Base-by-base conservation (phyloP, 2,113 vertebrate genomes). In the Apaloderma vittatum region DNA sequence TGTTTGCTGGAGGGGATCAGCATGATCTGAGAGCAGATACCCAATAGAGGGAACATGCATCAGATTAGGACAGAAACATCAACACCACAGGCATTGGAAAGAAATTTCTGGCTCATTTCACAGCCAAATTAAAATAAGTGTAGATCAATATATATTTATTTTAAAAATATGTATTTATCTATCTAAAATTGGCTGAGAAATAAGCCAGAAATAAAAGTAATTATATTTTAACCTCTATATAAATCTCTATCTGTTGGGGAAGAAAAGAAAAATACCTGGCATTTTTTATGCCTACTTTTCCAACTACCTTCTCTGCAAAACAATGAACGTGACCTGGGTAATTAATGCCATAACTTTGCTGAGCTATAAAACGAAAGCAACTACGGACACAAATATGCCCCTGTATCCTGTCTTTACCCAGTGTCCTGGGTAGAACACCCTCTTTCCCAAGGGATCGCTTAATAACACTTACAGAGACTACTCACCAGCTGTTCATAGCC, bases 401-500 rank as follows among this genome's bases (percentile, higher is more conserved):
- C 20, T 1, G 8, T 70, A 55, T 46, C 36, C 54, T 43, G 58
- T 48, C 18, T 61, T 49, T 59, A 37, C 74, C 74, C 23, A 29
- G 2, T 8, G 72, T 30, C 57, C 86, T 48, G 52, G 61, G n/a
- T 30, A 81, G 66, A 93, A 74, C 36, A 76, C 34, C 14, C n/a
- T 73, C 66, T 49, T 46, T 83, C 63, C 57, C 49, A 55, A 78
- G 24, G 54, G 91, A 62, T 43, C 3, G 8, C 62, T 65, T 89
- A 91, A 30, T 46, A 86, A 27, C 49, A 72, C 66, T 72, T 27
- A n/a, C 32, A 92, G 86, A 80, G 7, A 72, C 48, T 45, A 98
- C 99, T 97, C 97, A 99, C 99, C 99, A 99, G 98, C 97, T 99
- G 99, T 82, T 99, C 99, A 6, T 99, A 99, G 95, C 99, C 99